phyloP scores from a whole-genome alignment of 2,113 vertebrate genomes.

The Meriones unguiculatus region DNA sequence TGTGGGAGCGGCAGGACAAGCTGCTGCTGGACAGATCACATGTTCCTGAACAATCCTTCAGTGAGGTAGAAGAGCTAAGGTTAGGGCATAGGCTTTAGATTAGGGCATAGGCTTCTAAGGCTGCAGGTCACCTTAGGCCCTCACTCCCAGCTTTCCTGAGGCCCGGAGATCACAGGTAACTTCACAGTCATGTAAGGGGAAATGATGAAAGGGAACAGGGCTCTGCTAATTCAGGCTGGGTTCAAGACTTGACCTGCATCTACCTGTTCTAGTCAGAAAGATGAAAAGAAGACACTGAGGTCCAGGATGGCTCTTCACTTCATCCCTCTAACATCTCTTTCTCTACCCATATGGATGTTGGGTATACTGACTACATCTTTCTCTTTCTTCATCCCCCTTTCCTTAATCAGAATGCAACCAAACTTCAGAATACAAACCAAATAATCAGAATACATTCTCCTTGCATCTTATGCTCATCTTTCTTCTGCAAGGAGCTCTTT shows the following conservation, averaged over 20 bases:
- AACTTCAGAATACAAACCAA: no score
- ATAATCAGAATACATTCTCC: no score
- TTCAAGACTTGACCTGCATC: no score
- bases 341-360: background rate
- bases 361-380: background rate
- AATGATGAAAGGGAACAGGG: background rate
- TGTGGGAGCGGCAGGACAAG: background rate
- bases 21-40: background rate
- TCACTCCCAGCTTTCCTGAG: fast-evolving
- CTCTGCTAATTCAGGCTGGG: background rate
- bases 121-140: background rate
- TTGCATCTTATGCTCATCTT: background rate
- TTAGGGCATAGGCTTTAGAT: background rate
- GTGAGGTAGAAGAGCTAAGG: background rate
- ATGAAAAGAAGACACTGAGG: background rate
- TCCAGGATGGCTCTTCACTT: no score
- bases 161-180: no score
- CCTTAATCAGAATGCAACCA: background rate
- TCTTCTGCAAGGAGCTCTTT: background rate
- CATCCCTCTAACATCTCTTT: background rate
- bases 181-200: background rate
- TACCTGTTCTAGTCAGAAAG: background rate
- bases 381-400: background rate
- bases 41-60: no score
- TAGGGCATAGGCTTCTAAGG: no score